Conservation (phyloP, 2,113 vertebrate species). For the Aplodontia rufa region DNA sequence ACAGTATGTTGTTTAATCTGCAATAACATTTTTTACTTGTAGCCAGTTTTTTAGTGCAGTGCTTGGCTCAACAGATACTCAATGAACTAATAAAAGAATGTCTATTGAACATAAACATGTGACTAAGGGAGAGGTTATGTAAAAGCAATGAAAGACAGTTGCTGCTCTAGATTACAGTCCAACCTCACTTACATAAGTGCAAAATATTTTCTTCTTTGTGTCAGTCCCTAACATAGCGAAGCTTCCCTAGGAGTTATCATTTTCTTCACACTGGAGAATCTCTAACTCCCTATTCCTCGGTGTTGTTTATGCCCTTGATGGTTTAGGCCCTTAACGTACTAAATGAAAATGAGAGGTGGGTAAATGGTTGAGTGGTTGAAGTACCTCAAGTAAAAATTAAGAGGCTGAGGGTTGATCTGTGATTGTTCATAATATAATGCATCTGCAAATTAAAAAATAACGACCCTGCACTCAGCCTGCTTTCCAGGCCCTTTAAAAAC, state of each 20-base stretch:
- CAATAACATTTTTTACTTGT: background rate
- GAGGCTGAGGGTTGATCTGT: background rate
- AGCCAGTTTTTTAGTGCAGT: background rate
- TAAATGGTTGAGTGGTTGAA: background rate
- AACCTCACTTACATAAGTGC: conserved; percentile 42
- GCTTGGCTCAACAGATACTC: background rate
- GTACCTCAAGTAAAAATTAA: background rate
- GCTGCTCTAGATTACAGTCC: conserved; percentile 58
- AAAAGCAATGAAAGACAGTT: conserved; percentile 47
- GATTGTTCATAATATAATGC: background rate
- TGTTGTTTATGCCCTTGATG: background rate
- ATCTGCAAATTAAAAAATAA: background rate
- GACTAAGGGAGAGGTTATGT: conserved; percentile 30
- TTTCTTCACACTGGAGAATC: background rate
- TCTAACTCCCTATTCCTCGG: background rate
- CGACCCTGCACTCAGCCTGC: background rate
- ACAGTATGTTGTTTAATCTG: background rate
- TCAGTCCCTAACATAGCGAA: background rate
- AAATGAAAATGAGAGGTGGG: background rate
- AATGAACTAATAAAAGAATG: conserved; percentile 2
- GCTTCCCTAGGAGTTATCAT: background rate
- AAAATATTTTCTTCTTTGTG: conserved; percentile 25
- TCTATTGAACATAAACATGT: background rate
- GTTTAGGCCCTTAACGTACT: background rate
- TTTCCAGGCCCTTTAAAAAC: background rate